Base-by-base conservation (phyloP, 2,113 vertebrate genomes). In the Acinonyx jubatus region DNA sequence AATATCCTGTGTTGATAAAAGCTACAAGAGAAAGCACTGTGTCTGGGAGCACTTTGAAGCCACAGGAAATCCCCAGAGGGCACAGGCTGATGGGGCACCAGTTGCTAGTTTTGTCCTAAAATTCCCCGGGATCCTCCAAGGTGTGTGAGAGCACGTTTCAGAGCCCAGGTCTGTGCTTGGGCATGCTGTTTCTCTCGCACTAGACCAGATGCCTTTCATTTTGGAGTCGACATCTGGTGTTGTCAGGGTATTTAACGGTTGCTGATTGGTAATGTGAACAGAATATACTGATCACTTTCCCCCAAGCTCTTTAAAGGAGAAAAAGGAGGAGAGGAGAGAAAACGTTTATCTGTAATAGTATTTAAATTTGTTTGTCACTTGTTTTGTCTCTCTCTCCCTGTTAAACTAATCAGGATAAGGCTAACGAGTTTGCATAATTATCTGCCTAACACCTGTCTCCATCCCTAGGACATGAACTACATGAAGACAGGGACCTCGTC, bases 201-300 rank as follows among this genome's bases (percentile, higher is more conserved):
- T 14, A 68, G 94, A 97, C 69, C 98, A 98, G 98, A 98, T 97
- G 98, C 87, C 27, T 21, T 91, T 98, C 91, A 69, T 97, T 98
- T 97, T 68, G 82, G 95, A 97, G 93, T 83, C 90, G n/a, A 97
- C 98, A 98, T 98, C 98, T 98, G 98, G 97, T 81, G 89, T 93
- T 98, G 97, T 98, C 97, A 97, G 98, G 96, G 97, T 7, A 89
- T 45, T 97, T 97, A 98, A 97, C 93, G 65, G 82, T 94, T 94
- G 80, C 97, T 98, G 98, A 98, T 97, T 92, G 97, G 97, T 97
- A 97, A 98, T 97, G 97, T 94, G 97, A 98, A 92, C 95, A 96
- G 93, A 98, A 90, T 82, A 12, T 71, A 88, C 95, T 97, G 97
- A 97, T 96, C 8, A 91, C 80, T 98, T 95, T 92, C 3, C 87